Conservation (phyloP, 2,888 invertebrate genomes). For the Hirtodrosophila confusa region DNA sequence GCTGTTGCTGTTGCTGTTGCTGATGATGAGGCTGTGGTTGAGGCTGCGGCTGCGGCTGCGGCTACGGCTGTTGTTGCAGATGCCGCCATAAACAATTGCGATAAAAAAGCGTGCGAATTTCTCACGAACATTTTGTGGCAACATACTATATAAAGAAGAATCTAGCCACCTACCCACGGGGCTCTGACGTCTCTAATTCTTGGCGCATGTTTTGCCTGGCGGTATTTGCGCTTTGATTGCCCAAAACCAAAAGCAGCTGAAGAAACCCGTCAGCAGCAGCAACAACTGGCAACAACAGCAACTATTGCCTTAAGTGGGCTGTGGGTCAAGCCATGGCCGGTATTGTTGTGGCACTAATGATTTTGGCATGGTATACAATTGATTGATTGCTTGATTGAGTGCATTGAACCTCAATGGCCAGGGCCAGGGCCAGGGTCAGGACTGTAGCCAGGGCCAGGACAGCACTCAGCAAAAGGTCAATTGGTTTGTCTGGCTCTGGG, state of each 20-base stretch:
- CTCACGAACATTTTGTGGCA: conserved; percentile 71
- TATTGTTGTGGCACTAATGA: conserved; percentile 73
- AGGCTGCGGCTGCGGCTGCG: conserved; percentile 1
- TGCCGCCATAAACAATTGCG: conserved; percentile 80
- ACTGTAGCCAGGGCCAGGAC: conserved; percentile 5
- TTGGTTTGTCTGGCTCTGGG: conserved; percentile 59
- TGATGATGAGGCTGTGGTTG: conserved; percentile 36
- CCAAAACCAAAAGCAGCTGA: conserved; percentile 61
- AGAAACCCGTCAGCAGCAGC: conserved; percentile 10
- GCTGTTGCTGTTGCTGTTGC: conserved; percentile 16
- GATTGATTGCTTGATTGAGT: conserved; percentile 76
- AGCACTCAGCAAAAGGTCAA: conserved; percentile 56
- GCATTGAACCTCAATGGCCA: conserved; percentile 67
- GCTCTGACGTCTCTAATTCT: conserved; percentile 55
- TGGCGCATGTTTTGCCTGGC: conserved; percentile 71
- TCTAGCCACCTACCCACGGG: conserved; percentile 21
- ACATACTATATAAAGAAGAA: conserved; percentile 41
- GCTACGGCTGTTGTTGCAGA: conserved; percentile 56
- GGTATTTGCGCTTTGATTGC: conserved; percentile 75
- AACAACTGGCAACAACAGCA: conserved; percentile 25
- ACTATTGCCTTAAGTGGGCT: conserved; percentile 72
- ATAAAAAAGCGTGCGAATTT: conserved; percentile 79
- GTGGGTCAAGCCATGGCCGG: conserved; percentile 73
- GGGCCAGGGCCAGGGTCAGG: conserved; percentile 17
- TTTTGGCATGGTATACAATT: conserved; percentile 66